These are phyloP conservation scores for Hoplodrina ambigua DNA, from an alignment of 2,888 invertebrate genomes.

Conservation along the genomic window DNA sequence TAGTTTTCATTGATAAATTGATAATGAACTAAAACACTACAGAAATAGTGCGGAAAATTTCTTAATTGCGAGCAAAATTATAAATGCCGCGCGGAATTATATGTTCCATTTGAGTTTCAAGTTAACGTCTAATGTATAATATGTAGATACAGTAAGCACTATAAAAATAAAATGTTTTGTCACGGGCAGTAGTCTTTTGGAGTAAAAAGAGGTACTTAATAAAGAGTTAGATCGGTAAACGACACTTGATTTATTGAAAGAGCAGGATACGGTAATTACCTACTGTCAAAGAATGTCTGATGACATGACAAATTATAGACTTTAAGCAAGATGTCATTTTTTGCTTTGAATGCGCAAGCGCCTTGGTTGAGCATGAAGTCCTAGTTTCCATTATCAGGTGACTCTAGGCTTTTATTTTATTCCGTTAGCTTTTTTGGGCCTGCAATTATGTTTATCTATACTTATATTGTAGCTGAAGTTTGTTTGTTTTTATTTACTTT, in stretches of 20 bases:
- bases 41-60: too few relatives aligned
- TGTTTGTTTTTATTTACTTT: too few relatives aligned
- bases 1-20: too few relatives aligned
- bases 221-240: conserved; percentile 30
- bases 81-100: too few relatives aligned
- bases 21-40: too few relatives aligned
- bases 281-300: conserved; percentile 8
- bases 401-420: too few relatives aligned
- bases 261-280: conserved; percentile 12
- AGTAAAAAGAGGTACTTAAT: conserved; percentile 29
- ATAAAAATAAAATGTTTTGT: conserved; percentile 21
- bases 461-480: too few relatives aligned
- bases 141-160: neutral
- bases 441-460: too few relatives aligned
- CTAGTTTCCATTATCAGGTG: conserved; percentile 2
- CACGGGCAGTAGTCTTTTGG: conserved; percentile 37
- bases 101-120: too few relatives aligned
- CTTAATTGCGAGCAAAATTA: too few relatives aligned
- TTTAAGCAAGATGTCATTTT: neutral
- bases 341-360: conserved; percentile 26
- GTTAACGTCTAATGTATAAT: too few relatives aligned
- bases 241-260: conserved; percentile 42
- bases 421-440: too few relatives aligned
- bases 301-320: conserved; percentile 25
- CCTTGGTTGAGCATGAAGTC: conserved; percentile 2